phyloP scores from a whole-genome alignment of 2,888 invertebrate species.

The Pyrrhia umbra region DNA sequence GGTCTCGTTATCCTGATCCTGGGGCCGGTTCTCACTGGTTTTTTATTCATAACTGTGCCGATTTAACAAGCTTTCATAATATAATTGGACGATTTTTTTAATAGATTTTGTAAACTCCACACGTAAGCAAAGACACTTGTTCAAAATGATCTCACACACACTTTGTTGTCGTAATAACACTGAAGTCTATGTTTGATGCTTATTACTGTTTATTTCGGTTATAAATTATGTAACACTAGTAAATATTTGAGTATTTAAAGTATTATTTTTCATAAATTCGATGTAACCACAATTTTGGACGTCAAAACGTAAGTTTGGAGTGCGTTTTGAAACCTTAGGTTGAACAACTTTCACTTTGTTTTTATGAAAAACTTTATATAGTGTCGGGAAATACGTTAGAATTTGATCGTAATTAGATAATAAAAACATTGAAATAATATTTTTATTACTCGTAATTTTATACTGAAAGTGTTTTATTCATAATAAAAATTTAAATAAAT shows the following conservation, averaged over 20 bases:
- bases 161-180: slow-evolving; percentile 25
- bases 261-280: slow-evolving; percentile 52
- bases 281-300: slow-evolving; percentile 54
- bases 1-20: slow-evolving; percentile 83
- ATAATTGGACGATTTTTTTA: slow-evolving; percentile 42
- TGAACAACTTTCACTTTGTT: slow-evolving; percentile 54
- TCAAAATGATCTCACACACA: slow-evolving; percentile 21
- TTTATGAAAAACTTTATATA: not conserved
- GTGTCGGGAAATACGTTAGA: not conserved
- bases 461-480: accelerated
- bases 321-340: slow-evolving; percentile 52
- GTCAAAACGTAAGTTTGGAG: slow-evolving; percentile 63
- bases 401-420: not conserved
- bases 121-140: slow-evolving; percentile 66
- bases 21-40: slow-evolving; percentile 80
- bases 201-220: slow-evolving; percentile 19
- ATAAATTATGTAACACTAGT: slow-evolving; percentile 44
- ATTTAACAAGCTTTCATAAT: slow-evolving; percentile 50
- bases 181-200: slow-evolving; percentile 10
- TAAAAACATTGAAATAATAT: not conserved
- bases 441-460: not conserved
- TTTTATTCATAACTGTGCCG: slow-evolving; percentile 83
- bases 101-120: slow-evolving; percentile 57
- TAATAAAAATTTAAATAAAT: not conserved
- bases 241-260: slow-evolving; percentile 46